A percentile compares a stretch with the other conserved stretches of the same genome.
Evolutionary conservation across 2,113 vertebrate genomes (phyloP).

Genomic region (Craseonycteris thonglongyai): DNA sequence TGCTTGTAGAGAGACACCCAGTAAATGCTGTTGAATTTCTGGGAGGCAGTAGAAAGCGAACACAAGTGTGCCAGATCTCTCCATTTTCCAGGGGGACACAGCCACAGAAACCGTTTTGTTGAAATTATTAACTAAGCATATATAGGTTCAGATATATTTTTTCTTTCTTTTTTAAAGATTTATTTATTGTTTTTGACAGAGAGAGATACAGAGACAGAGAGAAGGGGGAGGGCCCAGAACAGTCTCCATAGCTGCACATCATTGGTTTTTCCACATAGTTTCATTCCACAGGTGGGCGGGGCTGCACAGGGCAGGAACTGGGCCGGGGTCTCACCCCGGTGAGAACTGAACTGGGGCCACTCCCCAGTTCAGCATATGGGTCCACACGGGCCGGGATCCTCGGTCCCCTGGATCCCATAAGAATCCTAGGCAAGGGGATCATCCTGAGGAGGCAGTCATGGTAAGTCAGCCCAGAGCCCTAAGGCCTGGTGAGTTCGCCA

Average conservation of each 20-base stretch:
- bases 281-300: no score
- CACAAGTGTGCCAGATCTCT: not conserved
- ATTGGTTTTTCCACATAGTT: no score
- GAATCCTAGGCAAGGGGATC: not conserved
- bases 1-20: fast-evolving
- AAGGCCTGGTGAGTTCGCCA: not conserved
- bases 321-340: no score
- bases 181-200: no score
- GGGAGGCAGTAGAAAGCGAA: not conserved
- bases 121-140: not conserved
- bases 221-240: no score
- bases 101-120: not conserved
- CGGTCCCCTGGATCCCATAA: not conserved
- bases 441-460: not conserved
- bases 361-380: no score
- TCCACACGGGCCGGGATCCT: no score
- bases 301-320: no score
- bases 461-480: not conserved
- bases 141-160: not conserved
- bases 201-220: no score
- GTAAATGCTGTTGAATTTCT: not conserved
- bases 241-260: no score
- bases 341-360: no score
- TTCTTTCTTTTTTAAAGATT: not conserved
- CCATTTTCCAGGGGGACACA: not conserved